Conservation (phyloP, 2,888 invertebrate species). For the Linnaemya vulpina region DNA sequence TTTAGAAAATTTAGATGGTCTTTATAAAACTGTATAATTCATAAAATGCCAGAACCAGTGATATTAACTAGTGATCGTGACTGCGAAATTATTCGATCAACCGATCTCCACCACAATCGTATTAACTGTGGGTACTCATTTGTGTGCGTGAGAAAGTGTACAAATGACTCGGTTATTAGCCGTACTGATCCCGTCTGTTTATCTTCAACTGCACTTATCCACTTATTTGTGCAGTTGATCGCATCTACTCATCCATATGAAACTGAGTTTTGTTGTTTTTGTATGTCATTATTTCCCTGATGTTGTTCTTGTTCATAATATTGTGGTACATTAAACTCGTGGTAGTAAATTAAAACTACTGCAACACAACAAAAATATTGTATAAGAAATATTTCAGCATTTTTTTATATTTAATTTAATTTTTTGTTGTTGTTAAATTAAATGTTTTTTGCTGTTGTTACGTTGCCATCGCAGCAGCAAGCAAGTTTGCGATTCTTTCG, state of each 20-base stretch:
- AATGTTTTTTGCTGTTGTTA: conserved; percentile 43
- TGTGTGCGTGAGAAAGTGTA: background rate
- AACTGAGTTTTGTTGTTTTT: conserved; percentile 2
- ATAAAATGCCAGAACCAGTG: no score
- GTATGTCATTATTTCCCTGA: conserved; percentile 41
- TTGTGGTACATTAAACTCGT: conserved; percentile 29
- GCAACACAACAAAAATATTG: background rate
- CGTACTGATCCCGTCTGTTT: conserved; percentile 54
- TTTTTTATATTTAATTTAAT: conserved; percentile 1
- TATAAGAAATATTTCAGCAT: background rate
- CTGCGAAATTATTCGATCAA: background rate
- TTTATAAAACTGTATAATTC: background rate
- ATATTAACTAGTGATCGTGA: background rate
- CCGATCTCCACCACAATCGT: background rate
- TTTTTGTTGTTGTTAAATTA: conserved; percentile 55
- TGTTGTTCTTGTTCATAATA: conserved; percentile 39
- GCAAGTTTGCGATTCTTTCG: conserved; percentile 35
- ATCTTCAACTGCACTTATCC: conserved; percentile 39
- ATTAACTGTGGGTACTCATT: conserved; percentile 2
- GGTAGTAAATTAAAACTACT: conserved; percentile 35
- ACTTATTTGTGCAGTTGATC: conserved; percentile 43
- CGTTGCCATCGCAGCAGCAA: background rate
- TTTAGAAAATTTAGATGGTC: no score
- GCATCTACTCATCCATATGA: conserved; percentile 28
- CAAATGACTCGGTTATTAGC: conserved; percentile 45